phyloP scores from a whole-genome alignment of 2,888 invertebrate species.

The Dasypogon diadema region DNA sequence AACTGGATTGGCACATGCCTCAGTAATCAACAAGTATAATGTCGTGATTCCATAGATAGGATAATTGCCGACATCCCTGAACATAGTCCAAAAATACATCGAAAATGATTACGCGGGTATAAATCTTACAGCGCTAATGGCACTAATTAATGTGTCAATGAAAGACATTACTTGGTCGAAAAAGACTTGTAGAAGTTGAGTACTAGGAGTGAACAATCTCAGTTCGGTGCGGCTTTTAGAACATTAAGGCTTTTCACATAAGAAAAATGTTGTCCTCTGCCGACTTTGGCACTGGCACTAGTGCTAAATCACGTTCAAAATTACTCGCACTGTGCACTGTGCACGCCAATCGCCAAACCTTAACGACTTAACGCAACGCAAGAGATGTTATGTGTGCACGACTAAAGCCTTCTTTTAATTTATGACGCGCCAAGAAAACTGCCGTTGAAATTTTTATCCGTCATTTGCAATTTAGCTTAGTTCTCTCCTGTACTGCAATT shows the following conservation, averaged over 20 bases:
- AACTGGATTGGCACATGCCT: too few species aligned
- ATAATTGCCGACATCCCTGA: slow-evolving; percentile 27
- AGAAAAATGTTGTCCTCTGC: slow-evolving; percentile 34
- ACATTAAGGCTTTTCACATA: slow-evolving; percentile 13
- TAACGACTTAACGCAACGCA: slow-evolving; percentile 34
- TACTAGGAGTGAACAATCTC: not conserved
- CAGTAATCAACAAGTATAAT: not conserved
- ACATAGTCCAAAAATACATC: slow-evolving; percentile 8
- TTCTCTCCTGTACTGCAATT: not conserved
- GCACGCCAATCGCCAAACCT: slow-evolving; percentile 13
- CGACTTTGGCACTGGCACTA: slow-evolving; percentile 47
- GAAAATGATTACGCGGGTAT: not conserved
- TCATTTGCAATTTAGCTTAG: slow-evolving; percentile 48
- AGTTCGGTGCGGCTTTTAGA: not conserved
- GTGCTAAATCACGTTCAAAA: slow-evolving; percentile 44
- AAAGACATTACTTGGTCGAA: slow-evolving; percentile 21
- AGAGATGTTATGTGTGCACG: not conserved
- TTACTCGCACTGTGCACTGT: slow-evolving; percentile 12
- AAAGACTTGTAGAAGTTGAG: not conserved
- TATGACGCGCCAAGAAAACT: slow-evolving; percentile 42
- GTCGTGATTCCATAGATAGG: not conserved
- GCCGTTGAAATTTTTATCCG: slow-evolving; percentile 49
- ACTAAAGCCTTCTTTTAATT: slow-evolving; percentile 35
- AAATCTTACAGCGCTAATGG: slow-evolving; percentile 33
- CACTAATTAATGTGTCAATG: slow-evolving; percentile 49